Evolutionary conservation across 1,140 invertebrate genomes (phyloP), one percentile per base, ranked within the genome.

Genomic region (Drepana arcuata): DNA sequence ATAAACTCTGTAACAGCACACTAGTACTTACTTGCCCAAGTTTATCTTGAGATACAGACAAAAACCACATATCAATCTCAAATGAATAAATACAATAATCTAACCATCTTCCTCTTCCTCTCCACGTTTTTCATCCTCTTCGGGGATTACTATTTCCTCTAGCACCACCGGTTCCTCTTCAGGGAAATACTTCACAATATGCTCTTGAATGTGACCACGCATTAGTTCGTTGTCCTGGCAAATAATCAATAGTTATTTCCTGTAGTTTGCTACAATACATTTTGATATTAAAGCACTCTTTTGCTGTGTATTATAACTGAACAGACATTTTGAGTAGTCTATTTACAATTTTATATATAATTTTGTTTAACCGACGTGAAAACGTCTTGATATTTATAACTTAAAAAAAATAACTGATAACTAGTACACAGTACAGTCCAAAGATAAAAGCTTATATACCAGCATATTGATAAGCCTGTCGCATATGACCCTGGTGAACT

Each of bases 401-500:
- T n/a, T n/a, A n/a, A 29, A 7, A 11, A 29, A 29, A 29, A 2
- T 7, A 29, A 29, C 3, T 29, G 27, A 11, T 31, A n/a, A 1
- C 11, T 1, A 10, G 6, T 23, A 23, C 14, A 21, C 16, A 10
- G 10, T 34, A 23, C 11, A 9, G n/a, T n/a, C n/a, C n/a, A n/a
- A n/a, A n/a, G n/a, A n/a, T 21, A 21, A 9, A 21, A 32, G 0
- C 4, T 10, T 11, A 18, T 30, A 15, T 31, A 86, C 92, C 30
- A 88, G 78, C n/a, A 85, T 78, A 46, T 80, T 90, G 42, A 94
- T 94, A 2, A 97, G 86, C 23, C 95, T 83, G 83, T 97, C 95
- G 65, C 90, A 94, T 25, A 97, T 91, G 7, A 96, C 91, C 41
- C 95, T 67, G 0, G 86, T 86, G 66, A 94, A 93, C 72, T 97